A percentile compares a stretch with the other conserved stretches of the same genome.
These are phyloP conservation scores for Phengaris arion DNA, from an alignment of 2,888 invertebrate genomes.

Conservation along the genomic window DNA sequence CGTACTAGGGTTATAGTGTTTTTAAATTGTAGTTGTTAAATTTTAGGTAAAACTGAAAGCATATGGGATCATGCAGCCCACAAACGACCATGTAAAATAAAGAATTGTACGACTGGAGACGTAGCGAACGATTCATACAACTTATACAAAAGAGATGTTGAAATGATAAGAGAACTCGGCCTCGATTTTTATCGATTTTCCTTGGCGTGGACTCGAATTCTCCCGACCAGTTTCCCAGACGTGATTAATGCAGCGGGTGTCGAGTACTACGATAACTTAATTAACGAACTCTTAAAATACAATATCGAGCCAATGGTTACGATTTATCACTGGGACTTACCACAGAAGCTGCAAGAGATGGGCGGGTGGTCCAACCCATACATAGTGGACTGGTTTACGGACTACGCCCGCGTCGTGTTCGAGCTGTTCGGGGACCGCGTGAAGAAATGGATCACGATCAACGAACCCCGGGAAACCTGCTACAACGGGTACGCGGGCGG, in stretches of 20 bases:
- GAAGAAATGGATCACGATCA: slow-evolving; percentile 77
- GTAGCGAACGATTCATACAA: slow-evolving; percentile 80
- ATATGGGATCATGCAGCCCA: slow-evolving; percentile 83
- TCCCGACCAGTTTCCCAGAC: slow-evolving; percentile 78
- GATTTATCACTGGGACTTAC: slow-evolving; percentile 76
- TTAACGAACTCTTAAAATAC: slow-evolving; percentile 76
- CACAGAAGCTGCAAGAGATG: slow-evolving; percentile 69
- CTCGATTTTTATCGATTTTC: slow-evolving; percentile 78
- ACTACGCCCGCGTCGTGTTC: slow-evolving; percentile 65
- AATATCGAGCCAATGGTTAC: slow-evolving; percentile 81
- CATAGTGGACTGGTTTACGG: slow-evolving; percentile 65
- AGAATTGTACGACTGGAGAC: slow-evolving; percentile 77
- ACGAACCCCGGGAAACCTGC: slow-evolving; percentile 69
- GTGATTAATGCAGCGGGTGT: slow-evolving; percentile 74
- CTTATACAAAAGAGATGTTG: slow-evolving; percentile 76
- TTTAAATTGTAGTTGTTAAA: background rate
- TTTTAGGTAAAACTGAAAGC: slow-evolving; percentile 73
- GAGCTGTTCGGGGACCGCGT: slow-evolving; percentile 68
- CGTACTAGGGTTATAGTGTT: no score
- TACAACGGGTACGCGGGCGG: slow-evolving; percentile 61
- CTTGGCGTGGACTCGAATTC: slow-evolving; percentile 81
- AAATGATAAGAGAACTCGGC: slow-evolving; percentile 65
- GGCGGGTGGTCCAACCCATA: slow-evolving; percentile 75
- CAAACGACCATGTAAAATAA: slow-evolving; percentile 61
- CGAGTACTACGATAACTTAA: slow-evolving; percentile 62